Conservation (phyloP, 2,797 vertebrate species). For the Cichlasoma orientale region DNA sequence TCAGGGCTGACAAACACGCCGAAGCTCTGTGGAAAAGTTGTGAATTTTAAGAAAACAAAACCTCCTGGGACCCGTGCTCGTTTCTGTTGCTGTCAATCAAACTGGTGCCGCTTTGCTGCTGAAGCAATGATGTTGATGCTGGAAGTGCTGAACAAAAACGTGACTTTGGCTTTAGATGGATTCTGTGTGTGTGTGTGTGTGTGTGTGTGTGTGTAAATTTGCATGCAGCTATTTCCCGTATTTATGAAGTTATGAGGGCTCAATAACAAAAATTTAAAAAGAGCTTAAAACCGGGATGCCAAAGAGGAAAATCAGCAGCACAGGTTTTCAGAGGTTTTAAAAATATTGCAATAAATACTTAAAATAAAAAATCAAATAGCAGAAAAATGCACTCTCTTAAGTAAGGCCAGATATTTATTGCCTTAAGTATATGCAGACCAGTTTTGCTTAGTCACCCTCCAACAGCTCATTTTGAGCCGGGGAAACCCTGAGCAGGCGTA, state of each 20-base stretch:
- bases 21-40: background rate
- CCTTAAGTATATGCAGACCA: background rate
- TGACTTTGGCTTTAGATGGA: background rate
- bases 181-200: background rate
- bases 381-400: background rate
- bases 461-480: background rate
- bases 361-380: background rate
- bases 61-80: rapidly evolving
- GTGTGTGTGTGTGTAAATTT: rapidly evolving
- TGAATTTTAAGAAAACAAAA: background rate
- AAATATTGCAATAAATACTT: background rate
- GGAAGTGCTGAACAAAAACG: background rate
- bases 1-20: background rate
- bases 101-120: too few species aligned
- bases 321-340: background rate
- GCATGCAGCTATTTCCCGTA: rapidly evolving
- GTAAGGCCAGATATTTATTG: background rate
- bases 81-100: background rate
- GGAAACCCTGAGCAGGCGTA: too few species aligned
- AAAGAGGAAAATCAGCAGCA: rapidly evolving
- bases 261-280: background rate
- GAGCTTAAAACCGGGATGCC: too few species aligned
- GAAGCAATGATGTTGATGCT: rapidly evolving
- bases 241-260: background rate
- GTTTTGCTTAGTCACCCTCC: rapidly evolving